Evolutionary conservation across 2,797 vertebrate species (phyloP).

Genomic region (Anabas testudineus): DNA sequence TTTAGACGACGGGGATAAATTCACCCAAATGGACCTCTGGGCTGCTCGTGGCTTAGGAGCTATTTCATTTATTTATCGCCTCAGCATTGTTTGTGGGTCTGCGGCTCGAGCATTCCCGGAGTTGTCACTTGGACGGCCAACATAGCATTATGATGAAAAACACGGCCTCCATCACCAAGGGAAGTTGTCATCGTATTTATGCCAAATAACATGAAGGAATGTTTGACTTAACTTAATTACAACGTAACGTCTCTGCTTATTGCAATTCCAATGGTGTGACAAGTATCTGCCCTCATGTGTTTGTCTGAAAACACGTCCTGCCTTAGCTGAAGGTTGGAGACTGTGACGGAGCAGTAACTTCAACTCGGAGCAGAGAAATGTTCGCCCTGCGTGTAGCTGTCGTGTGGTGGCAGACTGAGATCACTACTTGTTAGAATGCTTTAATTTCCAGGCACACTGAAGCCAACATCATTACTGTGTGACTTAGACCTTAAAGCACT

Average conservation of each 20-base stretch:
- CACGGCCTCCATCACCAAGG: slow-evolving; percentile 37
- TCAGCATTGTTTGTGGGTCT: slow-evolving; percentile 70
- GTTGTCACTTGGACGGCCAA: slow-evolving; percentile 66
- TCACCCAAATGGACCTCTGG: slow-evolving; percentile 60
- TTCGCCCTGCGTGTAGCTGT: background rate
- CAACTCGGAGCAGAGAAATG: background rate
- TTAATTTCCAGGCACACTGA: background rate
- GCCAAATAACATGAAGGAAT: slow-evolving; percentile 52
- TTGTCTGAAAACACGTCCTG: slow-evolving; percentile 1
- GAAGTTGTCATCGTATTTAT: slow-evolving; percentile 34
- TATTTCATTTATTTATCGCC: slow-evolving; percentile 70
- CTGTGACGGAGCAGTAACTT: slow-evolving; percentile 7
- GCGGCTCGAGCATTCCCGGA: slow-evolving; percentile 66
- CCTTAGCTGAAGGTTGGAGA: background rate
- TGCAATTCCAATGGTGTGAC: slow-evolving; percentile 17
- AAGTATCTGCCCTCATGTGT: slow-evolving; percentile 2
- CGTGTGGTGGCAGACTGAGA: background rate
- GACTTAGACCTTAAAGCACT: background rate
- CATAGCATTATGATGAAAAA: slow-evolving; percentile 67
- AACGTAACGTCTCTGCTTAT: slow-evolving; percentile 43
- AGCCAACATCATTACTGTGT: slow-evolving; percentile 5
- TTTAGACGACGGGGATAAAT: slow-evolving; percentile 54
- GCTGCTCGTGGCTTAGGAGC: slow-evolving; percentile 57
- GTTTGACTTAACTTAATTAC: slow-evolving; percentile 61
- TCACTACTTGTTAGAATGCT: background rate